Percentiles rank a stretch among this genome's conserved stretches.
Conservation (phyloP, 1,140 invertebrate species). For the Probaryconus sp. region DNA sequence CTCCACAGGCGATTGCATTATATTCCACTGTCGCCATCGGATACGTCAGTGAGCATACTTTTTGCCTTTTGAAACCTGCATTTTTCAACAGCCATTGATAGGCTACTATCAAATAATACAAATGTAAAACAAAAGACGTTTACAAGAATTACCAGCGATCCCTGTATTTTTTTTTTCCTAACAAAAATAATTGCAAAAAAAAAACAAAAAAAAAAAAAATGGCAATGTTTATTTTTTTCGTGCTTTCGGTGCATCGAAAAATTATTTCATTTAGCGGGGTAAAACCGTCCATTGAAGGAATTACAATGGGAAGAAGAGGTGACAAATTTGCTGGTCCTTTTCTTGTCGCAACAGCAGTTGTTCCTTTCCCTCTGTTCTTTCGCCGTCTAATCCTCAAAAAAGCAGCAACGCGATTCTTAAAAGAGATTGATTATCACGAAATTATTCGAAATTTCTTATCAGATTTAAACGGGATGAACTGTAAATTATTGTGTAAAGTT, state of each 20-base stretch:
- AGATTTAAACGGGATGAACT: slow-evolving; percentile 10
- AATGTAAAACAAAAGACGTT: slow-evolving; percentile 47
- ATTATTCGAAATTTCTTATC: slow-evolving; percentile 27
- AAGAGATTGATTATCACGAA: slow-evolving; percentile 38
- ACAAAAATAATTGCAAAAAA: neutral
- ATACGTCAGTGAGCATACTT: slow-evolving; percentile 60
- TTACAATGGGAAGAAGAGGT: slow-evolving; percentile 9
- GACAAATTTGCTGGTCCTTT: slow-evolving; percentile 33
- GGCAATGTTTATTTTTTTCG: too few species aligned
- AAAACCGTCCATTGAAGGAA: slow-evolving; percentile 2
- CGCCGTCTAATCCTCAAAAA: slow-evolving; percentile 38
- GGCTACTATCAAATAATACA: slow-evolving; percentile 52
- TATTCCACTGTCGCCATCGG: slow-evolving; percentile 61
- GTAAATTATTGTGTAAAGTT: neutral
- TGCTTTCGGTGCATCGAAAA: too few species aligned
- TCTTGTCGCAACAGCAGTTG: slow-evolving; percentile 25
- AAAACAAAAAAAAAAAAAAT: neutral
- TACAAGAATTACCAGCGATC: slow-evolving; percentile 17
- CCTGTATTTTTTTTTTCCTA: slow-evolving; percentile 13
- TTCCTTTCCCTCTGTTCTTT: slow-evolving; percentile 27
- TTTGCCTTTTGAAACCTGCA: slow-evolving; percentile 61
- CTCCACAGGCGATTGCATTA: slow-evolving; percentile 62
- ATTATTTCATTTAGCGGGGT: neutral
- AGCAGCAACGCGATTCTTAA: slow-evolving; percentile 26
- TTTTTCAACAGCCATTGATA: slow-evolving; percentile 59